Percentiles rank a stretch among this genome's conserved stretches.
Evolutionary conservation across 2,113 vertebrate species (phyloP).

Genomic region (Bos taurus): DNA sequence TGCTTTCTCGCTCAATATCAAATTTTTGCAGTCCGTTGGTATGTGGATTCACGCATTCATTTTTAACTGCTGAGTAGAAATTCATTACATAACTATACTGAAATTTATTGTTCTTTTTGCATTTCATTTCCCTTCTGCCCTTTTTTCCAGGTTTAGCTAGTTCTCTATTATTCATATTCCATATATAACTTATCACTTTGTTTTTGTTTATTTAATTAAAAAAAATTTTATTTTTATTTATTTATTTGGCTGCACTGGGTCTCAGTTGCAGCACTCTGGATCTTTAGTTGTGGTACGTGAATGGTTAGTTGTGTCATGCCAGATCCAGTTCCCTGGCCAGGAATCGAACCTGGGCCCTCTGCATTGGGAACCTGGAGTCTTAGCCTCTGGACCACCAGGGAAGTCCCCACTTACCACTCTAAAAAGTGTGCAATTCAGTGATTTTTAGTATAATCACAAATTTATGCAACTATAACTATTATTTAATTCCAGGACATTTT

Average conservation of each 20-base stretch:
- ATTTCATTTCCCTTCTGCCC: neutral
- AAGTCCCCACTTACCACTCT: neutral
- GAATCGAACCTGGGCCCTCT: neutral
- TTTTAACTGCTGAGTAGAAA: neutral
- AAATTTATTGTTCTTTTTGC: neutral
- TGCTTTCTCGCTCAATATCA: neutral
- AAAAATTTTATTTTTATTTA: neutral
- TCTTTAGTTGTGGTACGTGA: neutral
- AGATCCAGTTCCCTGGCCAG: neutral
- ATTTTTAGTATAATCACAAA: neutral
- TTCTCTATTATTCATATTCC: neutral
- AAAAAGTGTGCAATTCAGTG: neutral
- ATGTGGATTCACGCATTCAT: neutral
- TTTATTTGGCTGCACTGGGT: neutral
- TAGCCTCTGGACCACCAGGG: neutral
- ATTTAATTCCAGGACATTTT: neutral
- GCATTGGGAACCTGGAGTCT: neutral
- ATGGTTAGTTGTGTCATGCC: neutral
- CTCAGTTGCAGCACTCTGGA: neutral
- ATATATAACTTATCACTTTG: neutral
- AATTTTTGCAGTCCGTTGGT: neutral
- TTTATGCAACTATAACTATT: neutral
- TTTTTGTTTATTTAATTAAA: neutral
- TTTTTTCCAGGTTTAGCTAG: neutral
- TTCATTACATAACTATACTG: neutral